Base-by-base conservation (phyloP, 1,140 invertebrate genomes). In the Caerostris darwini region DNA sequence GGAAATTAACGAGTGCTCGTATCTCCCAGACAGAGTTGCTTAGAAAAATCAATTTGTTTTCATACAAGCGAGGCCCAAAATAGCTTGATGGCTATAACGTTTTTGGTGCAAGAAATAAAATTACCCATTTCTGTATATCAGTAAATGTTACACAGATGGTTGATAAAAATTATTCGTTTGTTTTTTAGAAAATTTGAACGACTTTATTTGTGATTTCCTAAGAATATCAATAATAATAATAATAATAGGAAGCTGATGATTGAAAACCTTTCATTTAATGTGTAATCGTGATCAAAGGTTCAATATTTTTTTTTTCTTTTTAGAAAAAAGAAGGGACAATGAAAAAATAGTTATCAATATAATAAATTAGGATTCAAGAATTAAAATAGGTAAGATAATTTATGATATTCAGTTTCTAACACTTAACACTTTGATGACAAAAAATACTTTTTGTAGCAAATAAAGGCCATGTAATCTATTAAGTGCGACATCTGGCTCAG, bases 71-170 rank as follows among this genome's bases (percentile, higher is more conserved):
- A 77, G 10, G 8, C 71, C 50, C 53, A 0, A 58, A 64, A 61
- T 87, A 19, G 34, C 10, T 87, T 10, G 57, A 6, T 1, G 14
- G 7, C n/a, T 10, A 50, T 58, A 10, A 2, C 12, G 12, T 4
- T 53, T 14, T 50, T 19, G 58, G 14, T 87, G 59, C 7, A 17
- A 14, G 10, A 61, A 58, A 87, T 87, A 87, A 87, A 64, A 19
- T 12, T 58, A 58, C 12, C 10, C 10, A 87, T 14, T 87, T 57
- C 58, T 58, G 64, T 87, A 64, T 87, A 87, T 87, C 59, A 58
- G 59, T 87, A 87, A 64, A 61, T 34, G 85, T 50, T 87, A 61
- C 85, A 57, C 85, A 87, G 85, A 87, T 87, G 85, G 12, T 87
- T 64, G 85, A 87, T 87, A 61, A 61, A 61, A 87, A 34, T 50